These are phyloP conservation scores for Sminthurinus aureus DNA, from an alignment of 2,888 invertebrate species.

Conservation along the genomic window DNA sequence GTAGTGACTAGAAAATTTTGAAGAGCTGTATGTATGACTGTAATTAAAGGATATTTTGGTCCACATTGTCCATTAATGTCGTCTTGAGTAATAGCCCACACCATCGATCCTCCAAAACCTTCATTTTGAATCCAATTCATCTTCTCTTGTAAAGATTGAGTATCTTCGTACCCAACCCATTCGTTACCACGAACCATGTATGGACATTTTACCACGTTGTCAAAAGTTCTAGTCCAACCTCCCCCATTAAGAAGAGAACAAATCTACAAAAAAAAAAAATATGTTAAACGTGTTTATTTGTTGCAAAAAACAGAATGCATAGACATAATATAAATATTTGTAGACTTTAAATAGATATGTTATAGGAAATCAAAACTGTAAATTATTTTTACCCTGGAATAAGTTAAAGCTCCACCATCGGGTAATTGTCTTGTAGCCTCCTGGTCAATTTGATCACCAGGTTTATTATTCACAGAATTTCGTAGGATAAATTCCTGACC, in stretches of 20 bases:
- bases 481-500: slow-evolving; percentile 85
- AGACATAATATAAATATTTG: too few relatives aligned
- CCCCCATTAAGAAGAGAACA: slow-evolving; percentile 63
- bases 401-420: slow-evolving; percentile 68
- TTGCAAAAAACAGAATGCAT: too few relatives aligned
- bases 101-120: slow-evolving; percentile 88
- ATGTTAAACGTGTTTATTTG: slow-evolving; percentile 63
- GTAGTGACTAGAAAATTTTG: slow-evolving; percentile 67
- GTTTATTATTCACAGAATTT: slow-evolving; percentile 78
- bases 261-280: slow-evolving; percentile 63
- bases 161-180: slow-evolving; percentile 91
- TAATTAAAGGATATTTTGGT: slow-evolving; percentile 75
- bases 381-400: neutral
- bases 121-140: slow-evolving; percentile 86
- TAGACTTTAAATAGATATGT: too few relatives aligned
- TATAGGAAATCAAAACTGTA: too few relatives aligned
- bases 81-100: slow-evolving; percentile 91
- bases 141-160: slow-evolving; percentile 81
- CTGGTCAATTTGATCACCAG: slow-evolving; percentile 87
- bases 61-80: slow-evolving; percentile 86
- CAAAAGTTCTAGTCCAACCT: slow-evolving; percentile 85
- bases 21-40: slow-evolving; percentile 77
- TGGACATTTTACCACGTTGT: slow-evolving; percentile 81
- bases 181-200: slow-evolving; percentile 73
- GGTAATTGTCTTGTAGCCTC: slow-evolving; percentile 89